Evolutionary conservation across 2,888 invertebrate genomes (phyloP), one percentile per base, ranked within the genome.

Genomic region (Erebia palarica): DNA sequence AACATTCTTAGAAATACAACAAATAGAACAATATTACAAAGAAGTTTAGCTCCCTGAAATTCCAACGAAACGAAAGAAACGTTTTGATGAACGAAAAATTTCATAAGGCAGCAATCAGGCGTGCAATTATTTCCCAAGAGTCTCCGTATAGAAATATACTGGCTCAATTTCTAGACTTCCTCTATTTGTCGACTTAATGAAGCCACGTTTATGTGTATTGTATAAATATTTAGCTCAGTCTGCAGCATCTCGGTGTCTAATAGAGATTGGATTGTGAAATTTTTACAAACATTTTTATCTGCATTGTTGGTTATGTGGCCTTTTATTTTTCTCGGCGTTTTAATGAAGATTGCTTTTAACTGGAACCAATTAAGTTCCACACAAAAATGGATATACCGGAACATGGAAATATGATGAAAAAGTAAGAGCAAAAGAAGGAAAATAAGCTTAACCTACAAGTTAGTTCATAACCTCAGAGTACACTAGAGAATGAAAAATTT

Each of bases 81-180:
- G 74, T 75, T 70, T 63, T 69, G 65, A 70, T 73, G 42, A 57
- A 78, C 82, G 85, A 88, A 88, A 86, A 86, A 85, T 85, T 85
- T 82, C 84, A 82, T 84, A 86, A 85, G 84, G 82, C 79, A 84
- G 84, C 88, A 89, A 89, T 90, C 88, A 86, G 84, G 82, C 82
- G 82, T 80, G 84, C 86, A 89, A 88, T 88, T 90, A 92, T 92
- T 92, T 92, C 92, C 92, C 92, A 68, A 71, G 92, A 88, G 92
- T 79, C 82, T 80, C 76, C 73, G 86, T 87, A 90, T 86, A 85
- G 90, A 36, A 36, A 91, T 91, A 86, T 86, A 88, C 86, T 81
- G 84, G 83, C 82, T 90, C 84, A 78, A 84, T 82, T 84, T 86
- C 83, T 80, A 86, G 90, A 91, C 89, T 84, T 79, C 81, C 81